phyloP scores from a whole-genome alignment of 2,113 vertebrate species.

The Xenus cinereus region DNA sequence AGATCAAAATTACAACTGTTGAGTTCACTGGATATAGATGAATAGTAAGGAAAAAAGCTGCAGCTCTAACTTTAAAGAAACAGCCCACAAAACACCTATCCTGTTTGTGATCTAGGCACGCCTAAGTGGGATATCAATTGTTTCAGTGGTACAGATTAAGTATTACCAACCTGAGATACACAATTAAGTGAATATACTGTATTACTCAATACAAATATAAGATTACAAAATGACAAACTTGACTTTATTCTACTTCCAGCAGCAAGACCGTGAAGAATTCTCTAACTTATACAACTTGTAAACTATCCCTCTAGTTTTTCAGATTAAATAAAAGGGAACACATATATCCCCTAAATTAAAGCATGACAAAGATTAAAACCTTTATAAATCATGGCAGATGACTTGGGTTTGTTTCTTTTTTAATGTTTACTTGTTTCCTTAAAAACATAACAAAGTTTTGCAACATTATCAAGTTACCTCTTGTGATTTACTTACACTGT shows the following conservation, averaged over 20 bases:
- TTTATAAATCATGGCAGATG: not conserved
- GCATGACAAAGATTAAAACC: not conserved
- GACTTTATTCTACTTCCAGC: not conserved
- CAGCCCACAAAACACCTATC: not conserved
- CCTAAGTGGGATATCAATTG: not conserved
- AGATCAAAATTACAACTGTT: not conserved
- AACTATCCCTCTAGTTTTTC: not conserved
- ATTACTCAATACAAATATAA: constrained; percentile 24
- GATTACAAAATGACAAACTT: constrained; percentile 25
- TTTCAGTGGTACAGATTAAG: not conserved
- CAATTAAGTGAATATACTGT: not conserved
- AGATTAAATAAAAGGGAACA: not conserved
- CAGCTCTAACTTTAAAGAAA: not conserved
- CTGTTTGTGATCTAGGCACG: not conserved
- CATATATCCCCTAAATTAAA: not conserved
- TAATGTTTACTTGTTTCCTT: not conserved
- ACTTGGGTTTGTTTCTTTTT: not conserved
- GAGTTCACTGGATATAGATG: not conserved
- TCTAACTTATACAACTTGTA: not conserved
- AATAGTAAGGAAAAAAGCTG: not conserved
- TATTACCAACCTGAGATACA: not conserved
- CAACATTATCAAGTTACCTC: not conserved
- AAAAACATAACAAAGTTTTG: not conserved
- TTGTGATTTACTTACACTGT: not conserved
- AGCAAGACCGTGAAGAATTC: not conserved